Evolutionary conservation across 2,888 invertebrate genomes (phyloP), one percentile per base, ranked within the genome.

Genomic region (Ormia ochracea): DNA sequence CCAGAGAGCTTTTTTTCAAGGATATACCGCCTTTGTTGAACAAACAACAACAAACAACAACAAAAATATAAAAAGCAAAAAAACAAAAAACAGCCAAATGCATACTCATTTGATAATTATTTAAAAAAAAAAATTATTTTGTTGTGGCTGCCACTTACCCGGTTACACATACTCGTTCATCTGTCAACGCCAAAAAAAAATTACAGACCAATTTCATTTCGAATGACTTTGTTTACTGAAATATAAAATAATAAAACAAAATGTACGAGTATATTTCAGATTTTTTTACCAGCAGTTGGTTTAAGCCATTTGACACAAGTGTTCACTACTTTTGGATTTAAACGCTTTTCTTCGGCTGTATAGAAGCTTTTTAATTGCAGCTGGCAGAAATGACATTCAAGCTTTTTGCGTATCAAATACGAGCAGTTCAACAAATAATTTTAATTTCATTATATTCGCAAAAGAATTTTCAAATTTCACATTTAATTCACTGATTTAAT

Each of bases 1-100:
- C n/a, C n/a, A n/a, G 31, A 56, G 68, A 31, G 19, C 12, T 58
- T 12, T 52, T 54, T 56, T 77, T 77, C 76, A 77, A 77, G 76
- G 69, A 77, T 70, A 45, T 59, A 63, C 69, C 63, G 63, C 52
- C 59, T 41, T 31, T 56, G n/a, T n/a, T n/a, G n/a, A n/a, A n/a
- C n/a, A n/a, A n/a, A n/a, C n/a, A n/a, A n/a, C n/a, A n/a, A n/a
- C n/a, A n/a, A n/a, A n/a, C n/a, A n/a, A n/a, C n/a, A n/a, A n/a
- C n/a, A n/a, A n/a, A n/a, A n/a, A n/a, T n/a, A n/a, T n/a, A n/a
- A n/a, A 48, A 50, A 50, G 5, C 36, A 28, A 48, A 14, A 56
- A 33, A 5, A 12, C 10, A 28, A 41, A 21, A 48, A 52, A 45
- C 48, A 52, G 19, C 17, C 14, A 56, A 66, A 58, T 58, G 36